Percentiles rank a stretch among this genome's conserved stretches.
phyloP scores from a whole-genome alignment of 2,888 invertebrate genomes.

The Acleris literana region DNA sequence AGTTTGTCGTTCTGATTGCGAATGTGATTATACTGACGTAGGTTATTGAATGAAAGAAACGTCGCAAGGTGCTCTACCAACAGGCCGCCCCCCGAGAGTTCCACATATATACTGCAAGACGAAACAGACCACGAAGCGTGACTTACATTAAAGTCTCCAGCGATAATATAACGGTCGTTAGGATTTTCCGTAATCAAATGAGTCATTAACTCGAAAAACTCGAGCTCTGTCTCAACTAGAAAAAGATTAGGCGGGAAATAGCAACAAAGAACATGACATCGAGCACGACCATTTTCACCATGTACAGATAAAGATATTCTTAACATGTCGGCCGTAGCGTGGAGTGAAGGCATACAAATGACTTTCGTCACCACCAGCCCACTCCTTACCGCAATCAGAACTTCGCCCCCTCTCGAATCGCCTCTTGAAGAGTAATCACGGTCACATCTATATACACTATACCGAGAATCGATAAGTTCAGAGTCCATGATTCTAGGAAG shows the following conservation, averaged over 20 bases:
- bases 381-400: not conserved
- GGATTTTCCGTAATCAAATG: not conserved
- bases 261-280: not conserved
- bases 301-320: not conserved
- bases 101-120: not conserved
- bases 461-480: constrained; percentile 9
- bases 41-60: not conserved
- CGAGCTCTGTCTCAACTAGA: not conserved
- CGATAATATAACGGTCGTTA: not conserved
- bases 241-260: not conserved
- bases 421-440: not conserved
- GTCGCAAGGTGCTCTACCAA: not conserved
- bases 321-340: not conserved
- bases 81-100: no score
- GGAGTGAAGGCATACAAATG: not conserved
- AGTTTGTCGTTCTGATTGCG: not conserved
- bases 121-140: not conserved
- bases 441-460: not conserved
- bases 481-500: not conserved
- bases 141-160: not conserved
- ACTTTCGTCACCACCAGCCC: not conserved
- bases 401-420: not conserved
- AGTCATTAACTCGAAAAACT: not conserved
- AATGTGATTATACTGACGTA: not conserved
- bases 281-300: not conserved